Evolutionary conservation across 2,113 vertebrate species (phyloP).

Genomic region (Merops nubicus): DNA sequence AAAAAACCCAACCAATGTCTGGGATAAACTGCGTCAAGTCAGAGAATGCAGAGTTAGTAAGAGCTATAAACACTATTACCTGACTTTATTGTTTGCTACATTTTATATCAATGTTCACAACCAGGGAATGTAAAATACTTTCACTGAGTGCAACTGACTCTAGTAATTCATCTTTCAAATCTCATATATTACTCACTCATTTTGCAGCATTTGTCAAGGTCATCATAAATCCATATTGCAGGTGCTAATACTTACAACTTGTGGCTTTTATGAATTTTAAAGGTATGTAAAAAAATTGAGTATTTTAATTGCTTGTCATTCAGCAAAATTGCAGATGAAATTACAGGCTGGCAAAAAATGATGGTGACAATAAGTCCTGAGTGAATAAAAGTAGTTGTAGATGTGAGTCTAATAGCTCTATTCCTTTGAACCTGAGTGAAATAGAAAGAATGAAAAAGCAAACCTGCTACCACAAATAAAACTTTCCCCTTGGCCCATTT

Average conservation of each 20-base stretch:
- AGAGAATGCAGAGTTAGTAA: not conserved
- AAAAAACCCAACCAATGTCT: not conserved
- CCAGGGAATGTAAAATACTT: not conserved
- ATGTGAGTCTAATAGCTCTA: not conserved
- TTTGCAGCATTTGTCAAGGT: conserved; percentile 4
- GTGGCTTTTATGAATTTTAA: not conserved
- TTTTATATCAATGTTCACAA: not conserved
- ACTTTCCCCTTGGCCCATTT: not conserved
- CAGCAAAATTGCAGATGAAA: not conserved
- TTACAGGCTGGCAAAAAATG: not conserved
- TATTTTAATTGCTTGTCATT: not conserved
- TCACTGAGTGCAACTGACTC: not conserved
- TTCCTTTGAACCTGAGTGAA: not conserved
- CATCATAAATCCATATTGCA: not conserved
- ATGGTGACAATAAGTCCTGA: not conserved
- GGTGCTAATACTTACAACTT: not conserved
- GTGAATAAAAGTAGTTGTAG: not conserved
- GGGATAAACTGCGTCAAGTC: not conserved
- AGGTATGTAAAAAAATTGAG: not conserved
- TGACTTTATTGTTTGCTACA: not conserved
- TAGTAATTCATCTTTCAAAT: not conserved
- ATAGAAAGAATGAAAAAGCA: not conserved
- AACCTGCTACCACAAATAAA: not conserved
- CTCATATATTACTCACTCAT: not conserved
- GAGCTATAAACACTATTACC: not conserved